Conservation (phyloP, 2,888 invertebrate species). For the Ganaspis brasiliensis region DNA sequence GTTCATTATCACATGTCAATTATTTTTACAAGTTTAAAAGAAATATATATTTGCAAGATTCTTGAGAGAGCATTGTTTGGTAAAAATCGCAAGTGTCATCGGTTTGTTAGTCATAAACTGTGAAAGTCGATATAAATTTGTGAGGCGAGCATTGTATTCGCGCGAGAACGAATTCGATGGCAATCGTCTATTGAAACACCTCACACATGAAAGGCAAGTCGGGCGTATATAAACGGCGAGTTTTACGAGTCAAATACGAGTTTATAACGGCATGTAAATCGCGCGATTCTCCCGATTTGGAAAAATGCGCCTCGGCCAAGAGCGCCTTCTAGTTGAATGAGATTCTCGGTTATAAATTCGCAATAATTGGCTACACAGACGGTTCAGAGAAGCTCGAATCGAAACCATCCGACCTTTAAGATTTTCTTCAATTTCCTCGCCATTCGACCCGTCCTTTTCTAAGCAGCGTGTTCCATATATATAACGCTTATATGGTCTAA, state of each 20-base stretch:
- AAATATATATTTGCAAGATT: not conserved
- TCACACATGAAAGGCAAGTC: constrained; percentile 40
- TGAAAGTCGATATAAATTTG: constrained; percentile 43
- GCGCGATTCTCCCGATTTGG: constrained; percentile 57
- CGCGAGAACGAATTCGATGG: constrained; percentile 39
- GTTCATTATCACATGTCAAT: no score
- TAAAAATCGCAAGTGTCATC: not conserved
- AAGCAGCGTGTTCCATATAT: constrained; percentile 8
- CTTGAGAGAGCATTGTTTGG: constrained; percentile 9
- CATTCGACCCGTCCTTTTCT: constrained; percentile 22
- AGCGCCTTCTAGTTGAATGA: constrained; percentile 61
- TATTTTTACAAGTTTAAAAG: not conserved
- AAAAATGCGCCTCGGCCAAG: constrained; percentile 48
- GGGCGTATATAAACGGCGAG: constrained; percentile 35
- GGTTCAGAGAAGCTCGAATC: constrained; percentile 65
- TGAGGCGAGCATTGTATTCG: constrained; percentile 47
- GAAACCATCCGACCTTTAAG: constrained; percentile 67
- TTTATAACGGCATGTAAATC: constrained; percentile 61
- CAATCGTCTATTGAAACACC: constrained; percentile 47
- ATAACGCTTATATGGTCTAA: constrained; percentile 32
- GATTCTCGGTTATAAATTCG: constrained; percentile 76
- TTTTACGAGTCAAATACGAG: constrained; percentile 60
- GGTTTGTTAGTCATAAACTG: constrained; percentile 27
- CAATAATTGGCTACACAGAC: constrained; percentile 77
- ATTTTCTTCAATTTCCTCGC: constrained; percentile 71